A percentile compares a stretch with the other conserved stretches of the same genome.
Evolutionary conservation across 2,888 invertebrate species (phyloP).

Genomic region (Callimorpha dominula): DNA sequence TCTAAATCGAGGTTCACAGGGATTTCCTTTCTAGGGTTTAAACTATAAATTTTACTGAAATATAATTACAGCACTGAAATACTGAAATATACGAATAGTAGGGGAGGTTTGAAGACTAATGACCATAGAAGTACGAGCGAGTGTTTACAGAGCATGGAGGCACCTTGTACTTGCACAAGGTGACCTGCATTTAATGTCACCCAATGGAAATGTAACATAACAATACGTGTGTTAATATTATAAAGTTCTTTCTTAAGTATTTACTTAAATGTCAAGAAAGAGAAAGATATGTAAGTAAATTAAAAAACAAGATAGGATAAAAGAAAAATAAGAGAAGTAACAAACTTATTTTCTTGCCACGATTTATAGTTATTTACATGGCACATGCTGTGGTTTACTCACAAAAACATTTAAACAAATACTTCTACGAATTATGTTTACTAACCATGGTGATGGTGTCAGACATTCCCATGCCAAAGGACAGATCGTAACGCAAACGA

Average conservation of each 20-base stretch:
- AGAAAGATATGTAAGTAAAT: too few species aligned
- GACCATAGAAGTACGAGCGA: background rate
- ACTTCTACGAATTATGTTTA: conserved; percentile 12
- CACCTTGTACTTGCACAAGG: background rate
- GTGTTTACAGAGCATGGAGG: background rate
- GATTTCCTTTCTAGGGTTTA: too few species aligned
- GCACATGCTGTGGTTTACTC: background rate
- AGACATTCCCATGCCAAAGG: conserved; percentile 81
- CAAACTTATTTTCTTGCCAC: background rate
- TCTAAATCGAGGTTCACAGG: too few species aligned
- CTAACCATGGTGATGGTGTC: conserved; percentile 78
- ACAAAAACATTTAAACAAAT: background rate
- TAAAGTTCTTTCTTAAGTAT: background rate
- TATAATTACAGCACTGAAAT: too few species aligned
- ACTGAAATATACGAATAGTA: too few species aligned
- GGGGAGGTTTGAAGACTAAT: background rate
- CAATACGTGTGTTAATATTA: background rate
- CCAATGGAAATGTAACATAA: too few species aligned
- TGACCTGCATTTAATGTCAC: background rate
- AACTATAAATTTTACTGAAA: too few species aligned
- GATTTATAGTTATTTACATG: background rate
- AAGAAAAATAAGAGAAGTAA: too few species aligned
- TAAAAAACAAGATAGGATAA: too few species aligned
- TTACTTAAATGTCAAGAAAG: background rate
- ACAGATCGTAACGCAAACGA: conserved; percentile 70